Conservation (phyloP, 1,140 invertebrate species). For the Neelides sp. region DNA sequence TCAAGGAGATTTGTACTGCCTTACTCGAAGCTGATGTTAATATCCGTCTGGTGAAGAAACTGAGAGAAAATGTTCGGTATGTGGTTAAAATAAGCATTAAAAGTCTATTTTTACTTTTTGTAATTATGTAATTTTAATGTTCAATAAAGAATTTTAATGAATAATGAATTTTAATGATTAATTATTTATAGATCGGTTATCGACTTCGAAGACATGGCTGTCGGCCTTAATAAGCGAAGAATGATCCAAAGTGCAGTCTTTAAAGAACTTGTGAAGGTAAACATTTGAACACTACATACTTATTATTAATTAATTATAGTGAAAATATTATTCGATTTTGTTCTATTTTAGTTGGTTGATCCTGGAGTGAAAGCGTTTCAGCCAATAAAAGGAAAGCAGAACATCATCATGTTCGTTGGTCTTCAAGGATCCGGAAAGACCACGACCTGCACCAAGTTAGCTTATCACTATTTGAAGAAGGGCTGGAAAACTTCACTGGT, state of each 20-base stretch:
- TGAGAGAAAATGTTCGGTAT: constrained; percentile 90
- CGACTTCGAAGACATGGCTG: constrained; percentile 99
- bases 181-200: constrained; percentile 55
- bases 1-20: constrained; percentile 96
- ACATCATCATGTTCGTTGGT: constrained; percentile 99
- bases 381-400: constrained; percentile 86
- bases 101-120: too few species aligned
- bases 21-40: constrained; percentile 98
- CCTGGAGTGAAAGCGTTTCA: constrained; percentile 95
- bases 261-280: constrained; percentile 93
- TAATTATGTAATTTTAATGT: background rate
- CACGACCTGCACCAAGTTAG: constrained; percentile 98
- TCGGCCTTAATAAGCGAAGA: constrained; percentile 90
- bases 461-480: constrained; percentile 91
- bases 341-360: constrained; percentile 67
- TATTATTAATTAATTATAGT: background rate
- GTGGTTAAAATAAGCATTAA: constrained; percentile 32
- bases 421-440: constrained; percentile 98
- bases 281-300: background rate
- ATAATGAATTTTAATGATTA: constrained; percentile 10
- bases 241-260: constrained; percentile 99
- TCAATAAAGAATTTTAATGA: constrained; percentile 16
- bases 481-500: constrained; percentile 99
- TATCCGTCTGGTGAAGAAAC: constrained; percentile 86
- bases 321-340: background rate